Conservation (phyloP, 2,888 invertebrate genomes). For the Morinoia aosen region DNA sequence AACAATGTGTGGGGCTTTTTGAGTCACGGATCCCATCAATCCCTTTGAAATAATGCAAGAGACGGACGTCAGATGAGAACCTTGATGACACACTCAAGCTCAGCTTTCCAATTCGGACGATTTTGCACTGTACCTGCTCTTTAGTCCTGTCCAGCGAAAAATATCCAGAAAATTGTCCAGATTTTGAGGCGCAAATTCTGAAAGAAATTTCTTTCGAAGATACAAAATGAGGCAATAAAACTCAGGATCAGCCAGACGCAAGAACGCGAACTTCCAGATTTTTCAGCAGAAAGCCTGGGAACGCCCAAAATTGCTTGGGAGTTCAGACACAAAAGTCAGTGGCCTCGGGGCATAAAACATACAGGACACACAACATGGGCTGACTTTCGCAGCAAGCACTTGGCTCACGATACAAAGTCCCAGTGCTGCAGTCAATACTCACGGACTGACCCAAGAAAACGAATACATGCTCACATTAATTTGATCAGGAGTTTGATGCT, state of each 20-base stretch:
- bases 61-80: not conserved
- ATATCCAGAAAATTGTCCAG: constrained; percentile 2
- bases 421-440: not conserved
- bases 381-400: not conserved
- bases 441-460: not conserved
- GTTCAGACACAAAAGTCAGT: not conserved
- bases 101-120: constrained; percentile 46
- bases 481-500: not conserved
- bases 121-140: constrained; percentile 35
- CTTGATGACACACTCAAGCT: constrained; percentile 40
- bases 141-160: constrained; percentile 29
- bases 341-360: not conserved
- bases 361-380: not conserved
- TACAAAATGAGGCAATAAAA: constrained; percentile 23
- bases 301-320: constrained; percentile 15
- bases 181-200: constrained; percentile 21
- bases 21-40: constrained; percentile 42
- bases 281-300: constrained; percentile 1
- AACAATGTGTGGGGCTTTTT: constrained; percentile 38
- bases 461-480: not conserved
- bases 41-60: constrained; percentile 31
- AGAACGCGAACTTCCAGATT: constrained; percentile 32
- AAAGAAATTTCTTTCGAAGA: constrained; percentile 21
- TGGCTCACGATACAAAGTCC: not conserved
- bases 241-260: not conserved